Base-by-base conservation (phyloP, 2,888 invertebrate species). In the Coleophora flavipennella region DNA sequence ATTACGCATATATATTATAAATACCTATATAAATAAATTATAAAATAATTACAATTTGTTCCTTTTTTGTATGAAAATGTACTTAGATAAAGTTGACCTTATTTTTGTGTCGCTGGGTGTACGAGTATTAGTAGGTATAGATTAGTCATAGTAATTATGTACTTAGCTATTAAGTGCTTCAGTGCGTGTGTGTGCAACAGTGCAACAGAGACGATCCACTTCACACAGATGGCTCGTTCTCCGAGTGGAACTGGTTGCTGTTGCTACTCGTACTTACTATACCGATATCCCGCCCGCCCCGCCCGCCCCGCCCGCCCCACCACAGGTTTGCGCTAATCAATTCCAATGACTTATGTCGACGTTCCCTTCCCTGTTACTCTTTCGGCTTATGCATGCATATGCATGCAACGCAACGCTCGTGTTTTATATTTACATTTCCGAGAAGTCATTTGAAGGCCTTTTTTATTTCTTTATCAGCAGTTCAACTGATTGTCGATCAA, bases 201-300 rank as follows among this genome's bases (percentile, higher is more conserved):
- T 57, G 44, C 54, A 43, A 52, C 48, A 48, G 50, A 6, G 20
- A 20, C 56, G 64, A 60, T 72, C 66, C 65, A 72, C 65, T 70
- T 72, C 67, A 50, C 50, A 50, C 58, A 55, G 48, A 47, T 49
- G 52, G 70, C 72, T 60, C 52, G 67, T 60, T 55, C 56, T 61
- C 57, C 66, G 40, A 51, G 62, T 67, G 58, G 53, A 73, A 75
- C 72, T 68, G 66, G 73, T 73, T 75, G 57, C 61, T 52, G 64
- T 47, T 64, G 58, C n/a, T n/a, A n/a, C n/a, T n/a, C n/a, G n/a
- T n/a, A n/a, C n/a, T n/a, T n/a, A n/a, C n/a, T n/a, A n/a, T n/a
- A n/a, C n/a, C n/a, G n/a, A n/a, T n/a, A n/a, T n/a, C n/a, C n/a
- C n/a, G n/a, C n/a, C n/a, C n/a, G 11, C 20, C 3, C 20, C 20